Conservation (phyloP, 2,888 invertebrate genomes). For the Abrostola tripartita region DNA sequence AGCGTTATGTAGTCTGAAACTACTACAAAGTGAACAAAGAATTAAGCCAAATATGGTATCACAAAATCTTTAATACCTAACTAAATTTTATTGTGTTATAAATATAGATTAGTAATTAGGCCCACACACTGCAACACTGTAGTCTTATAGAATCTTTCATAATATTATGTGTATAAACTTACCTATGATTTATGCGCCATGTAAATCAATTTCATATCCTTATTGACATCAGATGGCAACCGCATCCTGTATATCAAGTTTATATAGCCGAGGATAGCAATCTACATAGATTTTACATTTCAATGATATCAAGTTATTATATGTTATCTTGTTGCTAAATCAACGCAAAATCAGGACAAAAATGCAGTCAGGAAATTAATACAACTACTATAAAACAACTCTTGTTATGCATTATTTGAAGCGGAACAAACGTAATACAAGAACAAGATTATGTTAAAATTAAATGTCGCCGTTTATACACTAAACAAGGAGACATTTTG, state of each 20-base stretch:
- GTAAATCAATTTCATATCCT: conserved; percentile 40
- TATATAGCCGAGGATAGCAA: conserved; percentile 18
- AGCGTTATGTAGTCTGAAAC: not conserved
- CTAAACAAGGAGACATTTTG: too few species aligned
- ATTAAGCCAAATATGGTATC: too few species aligned
- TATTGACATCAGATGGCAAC: conserved; percentile 39
- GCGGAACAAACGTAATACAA: too few species aligned
- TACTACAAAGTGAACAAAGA: not conserved
- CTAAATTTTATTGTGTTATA: too few species aligned
- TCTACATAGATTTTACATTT: conserved; percentile 41
- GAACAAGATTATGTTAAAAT: too few species aligned
- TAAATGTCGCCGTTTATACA: too few species aligned
- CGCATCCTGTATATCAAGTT: conserved; percentile 43
- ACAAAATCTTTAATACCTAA: too few species aligned
- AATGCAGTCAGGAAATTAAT: not conserved
- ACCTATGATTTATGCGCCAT: conserved; percentile 30
- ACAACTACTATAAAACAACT: not conserved
- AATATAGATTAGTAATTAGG: too few species aligned
- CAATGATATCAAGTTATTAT: conserved; percentile 21
- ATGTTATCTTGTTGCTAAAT: conserved; percentile 33
- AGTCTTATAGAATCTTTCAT: not conserved
- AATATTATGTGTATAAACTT: not conserved
- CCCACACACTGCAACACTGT: too few species aligned
- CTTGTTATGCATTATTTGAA: not conserved
- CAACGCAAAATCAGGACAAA: conserved; percentile 7